These are phyloP conservation scores for Pygathrix nemaeus DNA, from an alignment of 2,113 vertebrate genomes.

Conservation along the genomic window DNA sequence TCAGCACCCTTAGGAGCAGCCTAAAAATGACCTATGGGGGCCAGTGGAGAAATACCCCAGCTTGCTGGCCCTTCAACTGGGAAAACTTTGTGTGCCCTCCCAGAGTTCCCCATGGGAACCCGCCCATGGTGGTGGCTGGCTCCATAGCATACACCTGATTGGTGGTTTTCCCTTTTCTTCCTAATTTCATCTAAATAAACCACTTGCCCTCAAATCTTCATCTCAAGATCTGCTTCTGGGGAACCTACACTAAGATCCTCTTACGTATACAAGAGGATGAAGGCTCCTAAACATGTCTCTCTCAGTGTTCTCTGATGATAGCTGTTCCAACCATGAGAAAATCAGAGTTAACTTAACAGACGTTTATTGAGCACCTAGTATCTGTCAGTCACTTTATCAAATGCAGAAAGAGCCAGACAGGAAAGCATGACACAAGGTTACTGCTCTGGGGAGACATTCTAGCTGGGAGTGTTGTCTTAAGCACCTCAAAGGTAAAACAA, in stretches of 20 bases:
- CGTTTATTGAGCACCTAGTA: background rate
- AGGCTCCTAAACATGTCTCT: background rate
- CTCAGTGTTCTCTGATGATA: background rate
- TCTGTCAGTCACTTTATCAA: background rate
- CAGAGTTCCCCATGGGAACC: accelerated
- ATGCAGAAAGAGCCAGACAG: background rate
- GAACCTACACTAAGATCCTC: background rate
- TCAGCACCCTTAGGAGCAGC: background rate
- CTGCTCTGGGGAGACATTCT: background rate
- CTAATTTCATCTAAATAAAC: background rate
- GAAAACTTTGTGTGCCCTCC: background rate
- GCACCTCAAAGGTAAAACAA: background rate
- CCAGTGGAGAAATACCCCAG: too few species aligned
- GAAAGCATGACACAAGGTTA: background rate
- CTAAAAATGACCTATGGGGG: background rate
- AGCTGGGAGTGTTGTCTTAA: background rate
- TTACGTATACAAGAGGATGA: background rate
- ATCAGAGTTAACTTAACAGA: background rate
- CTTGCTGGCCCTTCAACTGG: accelerated
- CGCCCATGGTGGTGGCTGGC: accelerated
- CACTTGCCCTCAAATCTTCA: background rate
- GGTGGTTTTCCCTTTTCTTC: background rate
- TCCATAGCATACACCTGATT: background rate
- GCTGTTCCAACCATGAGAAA: background rate
- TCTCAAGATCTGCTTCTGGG: background rate